Base-by-base conservation (phyloP, 2,888 invertebrate genomes). In the Leptinotarsa rubiginosa region DNA sequence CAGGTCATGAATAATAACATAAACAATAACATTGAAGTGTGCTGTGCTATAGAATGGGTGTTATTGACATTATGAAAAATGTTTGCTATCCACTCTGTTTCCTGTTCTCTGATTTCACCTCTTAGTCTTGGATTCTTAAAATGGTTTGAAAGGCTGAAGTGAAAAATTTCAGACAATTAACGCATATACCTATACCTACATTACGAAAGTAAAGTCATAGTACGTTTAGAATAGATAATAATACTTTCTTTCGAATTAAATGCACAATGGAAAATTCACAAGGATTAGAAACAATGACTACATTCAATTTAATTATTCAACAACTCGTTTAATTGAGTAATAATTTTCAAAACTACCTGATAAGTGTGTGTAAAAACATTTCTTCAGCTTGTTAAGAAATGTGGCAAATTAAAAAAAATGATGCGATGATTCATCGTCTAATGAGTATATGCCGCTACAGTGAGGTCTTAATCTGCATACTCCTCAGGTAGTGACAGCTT, bases 251-350 rank as follows among this genome's bases (percentile, higher is more conserved):
- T 56, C 47, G 13, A 16, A 18, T 52, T 56, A n/a, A n/a, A 52
- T 67, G n/a, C 31, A 56, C 54, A 69, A 69, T 69, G 47, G 20
- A 69, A 56, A 54, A 41, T 69, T 69, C 69, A n/a, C 69, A 47
- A 47, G 69, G 68, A 68, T 41, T 54, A 54, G 20, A 31, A 68
- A 68, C 68, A 68, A 68, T 56, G 69, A 7, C n/a, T 47, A 31
- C 69, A 68, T 54, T 68, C 54, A 54, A 54, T 68, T 52, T 18
- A 68, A 54, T 49, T 50, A 66, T 66, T 56, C 56, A 56, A 54
- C 68, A 68, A 68, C 54, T 68, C 16, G 22, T 54, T 54, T 56
- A 54, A 69, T 69, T 56, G 18, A 13, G 69, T 69, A 56, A 69
- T 69, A 52, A 56, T 69, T 68, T 41, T 56, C 56, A 20, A 56